Evolutionary conservation across 2,113 vertebrate species (phyloP).

Genomic region (Mola mola): DNA sequence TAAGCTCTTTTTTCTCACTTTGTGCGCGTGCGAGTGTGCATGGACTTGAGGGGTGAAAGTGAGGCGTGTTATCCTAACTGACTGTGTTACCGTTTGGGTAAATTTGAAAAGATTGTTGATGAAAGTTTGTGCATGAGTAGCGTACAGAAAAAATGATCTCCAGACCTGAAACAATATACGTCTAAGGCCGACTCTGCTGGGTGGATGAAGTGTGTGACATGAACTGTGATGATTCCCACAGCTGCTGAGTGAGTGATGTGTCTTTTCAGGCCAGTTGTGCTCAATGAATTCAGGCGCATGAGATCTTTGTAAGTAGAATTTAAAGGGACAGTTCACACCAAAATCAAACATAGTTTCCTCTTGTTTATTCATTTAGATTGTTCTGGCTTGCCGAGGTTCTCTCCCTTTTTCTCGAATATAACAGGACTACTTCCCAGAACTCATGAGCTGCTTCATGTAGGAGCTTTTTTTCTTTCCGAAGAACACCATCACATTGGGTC

Average conservation of each 20-base stretch:
- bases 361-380: too few species aligned
- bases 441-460: too few species aligned
- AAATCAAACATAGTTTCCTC: background rate
- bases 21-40: conserved; percentile 13
- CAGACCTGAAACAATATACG: conserved; percentile 12
- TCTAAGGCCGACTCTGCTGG: conserved; percentile 15
- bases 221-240: conserved; percentile 15
- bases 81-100: conserved; percentile 17
- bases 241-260: conserved; percentile 23
- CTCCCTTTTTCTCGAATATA: too few species aligned
- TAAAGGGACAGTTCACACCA: background rate
- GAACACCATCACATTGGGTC: too few species aligned
- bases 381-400: too few species aligned
- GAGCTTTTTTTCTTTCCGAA: too few species aligned
- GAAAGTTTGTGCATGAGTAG: conserved; percentile 47
- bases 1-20: conserved; percentile 53
- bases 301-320: background rate
- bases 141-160: conserved; percentile 46
- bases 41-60: conserved; percentile 46
- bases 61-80: conserved; percentile 22
- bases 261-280: conserved; percentile 19
- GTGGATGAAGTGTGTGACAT: conserved; percentile 7
- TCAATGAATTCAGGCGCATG: conserved; percentile 11
- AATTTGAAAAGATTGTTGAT: too few species aligned
- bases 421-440: too few species aligned